Evolutionary conservation across 1,140 invertebrate genomes (phyloP).

Genomic region (Camponotus floridanus): DNA sequence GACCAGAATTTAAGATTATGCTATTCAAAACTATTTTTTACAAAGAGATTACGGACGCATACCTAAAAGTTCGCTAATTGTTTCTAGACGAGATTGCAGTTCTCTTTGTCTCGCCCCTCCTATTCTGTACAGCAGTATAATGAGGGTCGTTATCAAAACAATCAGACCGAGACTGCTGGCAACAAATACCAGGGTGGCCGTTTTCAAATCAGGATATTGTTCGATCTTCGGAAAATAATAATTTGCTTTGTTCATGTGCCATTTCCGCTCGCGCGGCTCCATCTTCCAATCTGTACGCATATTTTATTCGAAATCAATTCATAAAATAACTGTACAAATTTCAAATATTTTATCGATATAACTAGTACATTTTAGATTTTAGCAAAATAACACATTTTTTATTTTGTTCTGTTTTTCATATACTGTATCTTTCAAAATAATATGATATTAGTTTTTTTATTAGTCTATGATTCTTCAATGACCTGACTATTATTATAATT

Average conservation of each 20-base stretch:
- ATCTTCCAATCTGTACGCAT: constrained; percentile 85
- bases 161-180: constrained; percentile 89
- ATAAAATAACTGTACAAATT: not conserved
- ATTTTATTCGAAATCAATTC: not conserved
- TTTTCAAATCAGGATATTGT: constrained; percentile 89
- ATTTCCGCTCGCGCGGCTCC: constrained; percentile 87
- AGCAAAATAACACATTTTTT: no score
- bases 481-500: no score
- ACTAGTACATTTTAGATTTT: not conserved
- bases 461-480: no score
- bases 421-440: no score
- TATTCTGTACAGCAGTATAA: constrained; percentile 89
- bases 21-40: not conserved
- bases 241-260: constrained; percentile 91
- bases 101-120: constrained; percentile 88
- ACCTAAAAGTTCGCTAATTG: constrained; percentile 90
- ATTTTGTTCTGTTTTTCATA: no score
- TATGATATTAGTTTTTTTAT: no score
- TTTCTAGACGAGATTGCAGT: constrained; percentile 89
- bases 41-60: constrained; percentile 48
- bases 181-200: constrained; percentile 89
- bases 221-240: constrained; percentile 91
- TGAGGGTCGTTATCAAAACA: constrained; percentile 88
- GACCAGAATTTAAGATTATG: not conserved
- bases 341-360: constrained; percentile 3